Evolutionary conservation across 2,797 vertebrate genomes (phyloP), one percentile per base, ranked within the genome.

Genomic region (Mormyrops attenuatus): DNA sequence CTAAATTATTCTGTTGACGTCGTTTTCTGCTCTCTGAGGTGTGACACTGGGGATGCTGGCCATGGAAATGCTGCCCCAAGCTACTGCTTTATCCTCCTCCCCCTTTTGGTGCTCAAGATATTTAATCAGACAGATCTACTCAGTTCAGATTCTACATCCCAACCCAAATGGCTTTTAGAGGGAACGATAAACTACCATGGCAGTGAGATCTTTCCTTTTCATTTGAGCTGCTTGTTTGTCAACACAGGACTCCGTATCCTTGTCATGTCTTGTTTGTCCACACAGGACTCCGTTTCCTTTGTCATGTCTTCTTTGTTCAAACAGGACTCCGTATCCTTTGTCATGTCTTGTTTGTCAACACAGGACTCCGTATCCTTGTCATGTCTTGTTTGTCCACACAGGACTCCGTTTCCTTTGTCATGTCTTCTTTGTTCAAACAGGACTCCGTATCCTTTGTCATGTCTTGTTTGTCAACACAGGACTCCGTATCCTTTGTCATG

Each of bases 41-140:
- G n/a, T 20, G 34, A 17, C 69, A 34, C 4, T 73, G 20, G 55
- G 55, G 20, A n/a, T 20, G 2, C 15, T 20, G 13, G 30, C 26
- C 30, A 73, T 34, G 66, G 22, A 38, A 73, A 73, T 4, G 13
- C 13, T 2, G 11, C 15, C 13, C 34, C 69, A 26, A 30, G 63
- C 9, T 66, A 30, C 26, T 77, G 30, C 30, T 77, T 41, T 77
- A 41, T 77, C 66, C 13, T 38, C 13, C 30, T 69, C 63, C 30
- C 11, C 4, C 66, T 34, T 30, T 73, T 34, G 30, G 30, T 73
- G 93, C 94, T 94, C 93, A 94, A 95, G 95, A 96, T 96, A 96
- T 96, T 95, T 96, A 95, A 96, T 96, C 96, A 95, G 95, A 96
- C 95, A 96, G 96, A 94, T 93, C 93, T 95, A 95, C 95, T 95